Base-by-base conservation (phyloP, 2,888 invertebrate genomes). In the Creontiades dilutus region DNA sequence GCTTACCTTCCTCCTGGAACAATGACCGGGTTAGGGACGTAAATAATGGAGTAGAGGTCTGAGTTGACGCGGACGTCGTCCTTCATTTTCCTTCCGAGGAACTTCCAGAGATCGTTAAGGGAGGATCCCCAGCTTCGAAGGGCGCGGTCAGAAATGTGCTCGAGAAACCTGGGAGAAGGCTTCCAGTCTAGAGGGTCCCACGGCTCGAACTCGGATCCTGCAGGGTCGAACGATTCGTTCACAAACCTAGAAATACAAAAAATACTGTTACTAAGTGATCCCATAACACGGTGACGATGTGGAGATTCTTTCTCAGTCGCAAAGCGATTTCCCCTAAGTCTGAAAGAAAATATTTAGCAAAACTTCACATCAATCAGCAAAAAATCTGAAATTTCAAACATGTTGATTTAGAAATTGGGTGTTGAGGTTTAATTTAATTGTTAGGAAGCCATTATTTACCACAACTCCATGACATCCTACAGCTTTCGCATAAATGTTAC, bases 41-140 rank as follows among this genome's bases (percentile, higher is more conserved):
- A 97, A 92, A 98, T 96, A 91, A 98, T 96, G 90, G 98, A 98
- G 94, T 98, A 98, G 52, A 95, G 94, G 1, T 96, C 95, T 61
- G 95, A 95, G 93, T 96, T 94, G 16, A 94, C 92, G 90, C 94
- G 94, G 3, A 97, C 96, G 90, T 97, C 96, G 0, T 94, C 93
- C 92, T 95, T 96, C 95, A 97, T 96, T 94, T 96, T 96, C 91
- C 96, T 95, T 0, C 97, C 97, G 4, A 97, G 94, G 37, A 94
- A 94, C 92, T 96, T 95, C 97, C 97, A 97, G 52, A 97, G 94
- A 1, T 93, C 93, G 93, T 97, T 96, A 91, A 97, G 94, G 11
- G 96, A 95, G 0, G 94, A 93, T 0, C 96, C 97, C 96, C 97
- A 98, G 78, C 95, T 93, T 91, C 95, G 94, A 3, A 97, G 95